A percentile compares a stretch with the other conserved stretches of the same genome.
Conservation (phyloP, 2,888 invertebrate species). For the Eumacrocentrus americanus region DNA sequence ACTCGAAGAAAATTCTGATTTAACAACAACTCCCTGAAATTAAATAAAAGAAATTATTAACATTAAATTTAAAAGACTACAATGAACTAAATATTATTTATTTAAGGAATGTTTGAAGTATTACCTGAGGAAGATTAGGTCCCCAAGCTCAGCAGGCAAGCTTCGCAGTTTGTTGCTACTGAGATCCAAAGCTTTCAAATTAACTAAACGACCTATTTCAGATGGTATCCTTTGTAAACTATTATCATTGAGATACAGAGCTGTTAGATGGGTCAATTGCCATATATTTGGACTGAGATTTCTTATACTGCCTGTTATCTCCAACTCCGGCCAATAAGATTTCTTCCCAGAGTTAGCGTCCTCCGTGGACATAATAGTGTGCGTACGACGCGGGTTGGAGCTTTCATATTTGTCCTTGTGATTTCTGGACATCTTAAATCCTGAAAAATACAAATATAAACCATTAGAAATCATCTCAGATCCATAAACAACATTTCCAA, state of each 20-base stretch:
- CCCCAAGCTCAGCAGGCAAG: slow-evolving; percentile 95
- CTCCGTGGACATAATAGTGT: slow-evolving; percentile 91
- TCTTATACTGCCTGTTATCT: slow-evolving; percentile 92
- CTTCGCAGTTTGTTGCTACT: slow-evolving; percentile 94
- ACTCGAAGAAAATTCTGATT: slow-evolving; percentile 93
- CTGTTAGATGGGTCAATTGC: slow-evolving; percentile 90
- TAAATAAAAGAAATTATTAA: background rate
- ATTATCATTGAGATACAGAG: slow-evolving; percentile 95
- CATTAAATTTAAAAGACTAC: background rate
- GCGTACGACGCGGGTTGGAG: slow-evolving; percentile 78
- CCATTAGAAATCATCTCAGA: background rate
- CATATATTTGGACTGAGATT: slow-evolving; percentile 92
- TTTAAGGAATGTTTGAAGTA: background rate
- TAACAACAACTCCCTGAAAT: slow-evolving; percentile 86
- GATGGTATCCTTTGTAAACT: slow-evolving; percentile 88
- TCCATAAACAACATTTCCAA: too few relatives aligned
- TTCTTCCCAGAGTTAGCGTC: slow-evolving; percentile 92
- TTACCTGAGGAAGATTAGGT: slow-evolving; percentile 91
- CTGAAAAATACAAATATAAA: slow-evolving; percentile 35
- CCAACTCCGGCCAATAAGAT: slow-evolving; percentile 90
- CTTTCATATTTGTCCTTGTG: slow-evolving; percentile 90
- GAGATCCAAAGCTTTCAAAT: slow-evolving; percentile 88
- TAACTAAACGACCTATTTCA: slow-evolving; percentile 84
- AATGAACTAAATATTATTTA: background rate
- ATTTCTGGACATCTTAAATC: slow-evolving; percentile 64